These are phyloP conservation scores for Caenorhabditis latens DNA, from an alignment of 1,140 invertebrate species.

Conservation along the genomic window DNA sequence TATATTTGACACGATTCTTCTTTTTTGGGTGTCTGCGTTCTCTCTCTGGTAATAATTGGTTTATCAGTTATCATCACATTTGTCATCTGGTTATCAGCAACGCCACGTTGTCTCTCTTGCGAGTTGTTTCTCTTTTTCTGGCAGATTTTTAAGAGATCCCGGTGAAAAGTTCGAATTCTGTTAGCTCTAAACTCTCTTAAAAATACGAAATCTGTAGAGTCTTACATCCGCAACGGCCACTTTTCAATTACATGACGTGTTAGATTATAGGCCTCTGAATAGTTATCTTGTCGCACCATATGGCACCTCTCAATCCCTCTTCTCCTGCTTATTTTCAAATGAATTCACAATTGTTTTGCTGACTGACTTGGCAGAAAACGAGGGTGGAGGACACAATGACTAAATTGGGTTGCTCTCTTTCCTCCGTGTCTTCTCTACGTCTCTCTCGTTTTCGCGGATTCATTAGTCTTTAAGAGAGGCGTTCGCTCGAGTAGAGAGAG, in stretches of 20 bases:
- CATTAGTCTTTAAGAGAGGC: constrained; percentile 29
- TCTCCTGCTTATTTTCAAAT: neutral
- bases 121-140: neutral
- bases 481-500: constrained; percentile 3
- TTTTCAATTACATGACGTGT: neutral
- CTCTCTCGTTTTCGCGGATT: constrained; percentile 8
- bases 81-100: neutral
- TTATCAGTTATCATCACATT: constrained; percentile 3
- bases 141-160: no score
- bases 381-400: neutral
- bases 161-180: no score
- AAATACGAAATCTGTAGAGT: no score
- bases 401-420: constrained; percentile 43
- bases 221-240: neutral
- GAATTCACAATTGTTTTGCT: constrained; percentile 42
- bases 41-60: neutral
- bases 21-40: neutral
- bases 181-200: no score
- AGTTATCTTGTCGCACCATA: constrained; percentile 10
- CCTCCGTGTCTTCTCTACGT: neutral
- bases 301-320: neutral
- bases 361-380: neutral
- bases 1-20: neutral
- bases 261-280: neutral
- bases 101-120: constrained; percentile 19